A percentile compares a stretch with the other conserved stretches of the same genome.
phyloP scores from a whole-genome alignment of 1,140 invertebrate genomes.

The Aphelinus certus region DNA sequence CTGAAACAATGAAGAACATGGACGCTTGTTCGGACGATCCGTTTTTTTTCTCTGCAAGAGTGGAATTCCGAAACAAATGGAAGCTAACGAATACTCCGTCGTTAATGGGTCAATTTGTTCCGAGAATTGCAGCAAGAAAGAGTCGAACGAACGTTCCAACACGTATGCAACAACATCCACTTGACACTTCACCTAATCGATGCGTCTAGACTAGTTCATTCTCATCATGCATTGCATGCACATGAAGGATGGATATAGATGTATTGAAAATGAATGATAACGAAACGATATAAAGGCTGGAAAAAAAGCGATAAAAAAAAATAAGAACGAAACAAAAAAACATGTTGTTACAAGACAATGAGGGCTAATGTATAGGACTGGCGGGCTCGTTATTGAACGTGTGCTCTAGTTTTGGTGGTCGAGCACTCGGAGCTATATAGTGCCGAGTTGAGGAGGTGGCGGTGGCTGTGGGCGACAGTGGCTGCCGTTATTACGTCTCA shows the following conservation, averaged over 20 bases:
- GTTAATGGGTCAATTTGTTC: no score
- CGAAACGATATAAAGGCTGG: neutral
- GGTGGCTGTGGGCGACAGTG: no score
- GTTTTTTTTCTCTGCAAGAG: neutral
- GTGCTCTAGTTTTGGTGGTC: neutral
- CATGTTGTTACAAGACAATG: no score
- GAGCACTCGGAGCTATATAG: neutral
- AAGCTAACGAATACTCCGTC: no score
- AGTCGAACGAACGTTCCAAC: no score
- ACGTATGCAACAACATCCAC: no score
- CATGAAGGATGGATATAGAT: constrained; percentile 44
- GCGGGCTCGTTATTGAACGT: constrained; percentile 29
- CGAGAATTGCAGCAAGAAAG: no score
- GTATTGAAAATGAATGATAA: neutral
- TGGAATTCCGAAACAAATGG: neutral
- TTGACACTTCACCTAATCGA: no score
- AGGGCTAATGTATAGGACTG: no score
- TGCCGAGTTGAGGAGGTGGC: no score
- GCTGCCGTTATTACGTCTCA: neutral
- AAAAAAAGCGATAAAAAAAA: neutral
- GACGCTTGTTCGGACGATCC: no score
- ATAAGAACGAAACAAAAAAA: neutral
- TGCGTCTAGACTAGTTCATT: neutral
- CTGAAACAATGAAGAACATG: no score
- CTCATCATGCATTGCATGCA: constrained; percentile 48